Evolutionary conservation across 1,140 invertebrate species (phyloP).

Genomic region (Drosophila melanogaster): DNA sequence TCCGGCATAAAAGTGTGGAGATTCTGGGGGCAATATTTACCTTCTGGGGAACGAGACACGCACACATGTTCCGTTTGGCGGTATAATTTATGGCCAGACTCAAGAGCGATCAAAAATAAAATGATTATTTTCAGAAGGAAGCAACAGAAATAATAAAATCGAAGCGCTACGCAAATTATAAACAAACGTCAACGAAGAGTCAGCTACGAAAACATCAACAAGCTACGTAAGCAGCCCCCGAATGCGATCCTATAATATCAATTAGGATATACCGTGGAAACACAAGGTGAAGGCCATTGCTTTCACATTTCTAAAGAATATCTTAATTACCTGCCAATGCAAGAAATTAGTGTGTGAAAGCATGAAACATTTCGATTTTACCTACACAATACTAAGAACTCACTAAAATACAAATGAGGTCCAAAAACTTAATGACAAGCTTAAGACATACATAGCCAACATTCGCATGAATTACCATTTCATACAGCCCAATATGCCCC

Average conservation of each 20-base stretch:
- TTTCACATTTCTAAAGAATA: background rate
- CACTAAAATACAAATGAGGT: too few relatives aligned
- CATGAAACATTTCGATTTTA: too few relatives aligned
- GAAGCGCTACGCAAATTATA: constrained; percentile 63
- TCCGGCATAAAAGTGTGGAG: constrained; percentile 2
- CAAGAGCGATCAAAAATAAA: constrained; percentile 63
- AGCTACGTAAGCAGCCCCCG: constrained; percentile 35
- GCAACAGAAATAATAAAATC: constrained; percentile 40
- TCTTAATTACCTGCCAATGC: background rate
- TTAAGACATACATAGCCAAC: too few relatives aligned
- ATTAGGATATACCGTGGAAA: constrained; percentile 16
- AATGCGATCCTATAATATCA: background rate
- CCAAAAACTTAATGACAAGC: too few relatives aligned
- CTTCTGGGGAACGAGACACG: constrained; percentile 28
- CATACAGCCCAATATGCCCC: constrained; percentile 10
- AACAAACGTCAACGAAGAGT: constrained; percentile 62
- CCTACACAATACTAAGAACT: too few relatives aligned
- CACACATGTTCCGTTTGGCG: constrained; percentile 48
- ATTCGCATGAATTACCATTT: too few relatives aligned
- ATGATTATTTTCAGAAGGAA: constrained; percentile 64
- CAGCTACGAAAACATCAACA: constrained; percentile 40
- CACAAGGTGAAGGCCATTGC: background rate
- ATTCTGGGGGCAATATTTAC: constrained; percentile 26
- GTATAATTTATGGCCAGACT: constrained; percentile 64
- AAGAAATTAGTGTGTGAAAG: background rate